Base-by-base conservation (phyloP, 2,113 vertebrate species). In the Rhagologus leucostigma region DNA sequence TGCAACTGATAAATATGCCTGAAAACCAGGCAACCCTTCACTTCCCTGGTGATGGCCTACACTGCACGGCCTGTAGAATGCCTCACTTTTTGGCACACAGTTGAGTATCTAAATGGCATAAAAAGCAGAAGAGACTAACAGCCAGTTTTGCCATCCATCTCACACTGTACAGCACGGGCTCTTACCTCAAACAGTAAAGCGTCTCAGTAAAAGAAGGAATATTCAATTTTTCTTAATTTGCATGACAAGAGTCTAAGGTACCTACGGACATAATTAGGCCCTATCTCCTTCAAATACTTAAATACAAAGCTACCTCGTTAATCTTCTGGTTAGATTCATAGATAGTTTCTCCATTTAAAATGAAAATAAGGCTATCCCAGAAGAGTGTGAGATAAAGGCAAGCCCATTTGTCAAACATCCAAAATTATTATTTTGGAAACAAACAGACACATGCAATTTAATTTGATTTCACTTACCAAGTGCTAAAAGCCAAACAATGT, bases 391-490 rank as follows among this genome's bases (percentile, higher is more conserved):
- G 33, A 20, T 35, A 78, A 89, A 75, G 20, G 44, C 33, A 95
- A 87, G n/a, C 10, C 44, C 32, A 32, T 75, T 71, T 90, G 84
- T 75, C 78, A 95, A 74, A 78, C 26, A 85, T n/a, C 32, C 30
- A 83, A 73, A 91, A 57, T 26, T 0, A 68, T 65, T 79, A 56
- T 87, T 95, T 91, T 89, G 52, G 74, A 91, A 91, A 91, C 71
- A 94, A 64, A 60, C 0, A 76, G 37, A 49, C 29, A 74, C 2
- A 7, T 47, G 19, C 3, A 56, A 84, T 75, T 83, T 80, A 47
- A 95, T 89, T 90, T 73, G 3, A 86, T 80, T 79, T 84, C 70
- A 82, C 11, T 91, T 68, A 87, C 74, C 24, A 87, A 97, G 59
- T 56, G 32, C 41, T 95, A 87, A 76, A 79, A 73, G 69, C 33